Percentiles rank a stretch among this genome's conserved stretches.
Evolutionary conservation across 2,888 invertebrate genomes (phyloP).

Genomic region (Drosophila testacea): DNA sequence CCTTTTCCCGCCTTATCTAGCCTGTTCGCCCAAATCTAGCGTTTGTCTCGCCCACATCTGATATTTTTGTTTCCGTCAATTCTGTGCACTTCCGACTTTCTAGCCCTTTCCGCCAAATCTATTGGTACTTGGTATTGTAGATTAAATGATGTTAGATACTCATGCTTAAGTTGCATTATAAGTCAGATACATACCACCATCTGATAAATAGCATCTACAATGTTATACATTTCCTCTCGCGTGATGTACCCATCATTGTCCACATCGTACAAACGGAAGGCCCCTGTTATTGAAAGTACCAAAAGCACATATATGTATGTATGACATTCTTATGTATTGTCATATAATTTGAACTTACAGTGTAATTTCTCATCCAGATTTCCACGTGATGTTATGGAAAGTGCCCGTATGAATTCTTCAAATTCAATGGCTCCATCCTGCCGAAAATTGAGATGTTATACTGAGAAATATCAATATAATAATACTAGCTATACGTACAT

Average conservation of each 20-base stretch:
- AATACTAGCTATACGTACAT: constrained; percentile 89
- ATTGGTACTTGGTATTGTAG: not conserved
- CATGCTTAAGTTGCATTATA: not conserved
- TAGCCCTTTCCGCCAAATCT: too few relatives aligned
- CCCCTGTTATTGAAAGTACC: constrained; percentile 89
- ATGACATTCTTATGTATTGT: not conserved
- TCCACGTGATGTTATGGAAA: constrained; percentile 99
- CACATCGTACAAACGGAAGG: constrained; percentile 97
- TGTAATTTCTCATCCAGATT: constrained; percentile 99
- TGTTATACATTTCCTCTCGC: constrained; percentile 98
- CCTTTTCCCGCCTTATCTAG: too few relatives aligned
- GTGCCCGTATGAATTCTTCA: constrained; percentile 98
- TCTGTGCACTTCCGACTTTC: too few relatives aligned
- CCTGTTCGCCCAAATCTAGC: too few relatives aligned
- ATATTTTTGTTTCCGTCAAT: too few relatives aligned
- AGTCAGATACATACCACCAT: constrained; percentile 94
- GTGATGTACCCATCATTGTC: constrained; percentile 98
- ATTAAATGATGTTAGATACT: not conserved
- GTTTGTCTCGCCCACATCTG: too few relatives aligned
- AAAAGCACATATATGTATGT: not conserved
- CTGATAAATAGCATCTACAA: constrained; percentile 98
- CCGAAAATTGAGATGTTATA: not conserved
- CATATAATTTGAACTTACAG: constrained; percentile 92
- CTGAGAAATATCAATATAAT: not conserved
- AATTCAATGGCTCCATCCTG: constrained; percentile 99